Base-by-base conservation (phyloP, 2,888 invertebrate genomes). In the Nomada goodeniana region DNA sequence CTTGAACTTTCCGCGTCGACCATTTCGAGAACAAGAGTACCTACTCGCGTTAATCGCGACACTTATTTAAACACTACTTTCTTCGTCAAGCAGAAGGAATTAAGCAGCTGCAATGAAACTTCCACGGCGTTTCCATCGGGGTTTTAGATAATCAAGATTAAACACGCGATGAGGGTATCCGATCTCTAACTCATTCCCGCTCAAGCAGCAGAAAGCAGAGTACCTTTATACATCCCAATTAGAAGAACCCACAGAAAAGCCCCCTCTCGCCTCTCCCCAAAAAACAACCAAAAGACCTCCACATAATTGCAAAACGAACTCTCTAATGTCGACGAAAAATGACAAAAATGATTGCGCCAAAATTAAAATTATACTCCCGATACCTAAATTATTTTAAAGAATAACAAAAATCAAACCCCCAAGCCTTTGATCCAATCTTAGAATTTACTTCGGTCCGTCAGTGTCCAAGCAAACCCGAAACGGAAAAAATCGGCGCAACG, bases 61-160 rank as follows among this genome's bases (percentile, higher is more conserved):
- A 10, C 61, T 63, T 26, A 15, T 74, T 76, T 44, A 42, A 76
- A 42, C 18, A 44, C 50, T 36, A 15, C 50, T 50, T 50, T 23
- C 50, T 36, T 26, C n/a, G 15, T 26, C 5, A 29, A 53, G n/a
- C 20, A 15, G 10, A 10, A 60, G 47, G 26, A 60, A 71, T 71
- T 52, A 60, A 71, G 60, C 52, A 26, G 36, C 52, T 60, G 36
- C 70, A 26, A 42, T 18, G 44, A 50, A 10, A 10, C 4, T n/a
- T 61, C 47, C 61, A 53, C 11, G 53, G 18, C 47, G 47, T 15
- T 53, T 26, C 50, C 26, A 42, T 13, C n/a, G 64, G 74, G 52
- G 67, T 63, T 36, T 23, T 47, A 55, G 47, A 75, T 78, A 67
- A 78, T 63, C 77, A 61, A 75, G 53, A 53, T 55, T 29, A 23